Percentiles rank a stretch among this genome's conserved stretches.
Conservation (phyloP, 2,888 invertebrate genomes). For the Kryphioiulus occultus region DNA sequence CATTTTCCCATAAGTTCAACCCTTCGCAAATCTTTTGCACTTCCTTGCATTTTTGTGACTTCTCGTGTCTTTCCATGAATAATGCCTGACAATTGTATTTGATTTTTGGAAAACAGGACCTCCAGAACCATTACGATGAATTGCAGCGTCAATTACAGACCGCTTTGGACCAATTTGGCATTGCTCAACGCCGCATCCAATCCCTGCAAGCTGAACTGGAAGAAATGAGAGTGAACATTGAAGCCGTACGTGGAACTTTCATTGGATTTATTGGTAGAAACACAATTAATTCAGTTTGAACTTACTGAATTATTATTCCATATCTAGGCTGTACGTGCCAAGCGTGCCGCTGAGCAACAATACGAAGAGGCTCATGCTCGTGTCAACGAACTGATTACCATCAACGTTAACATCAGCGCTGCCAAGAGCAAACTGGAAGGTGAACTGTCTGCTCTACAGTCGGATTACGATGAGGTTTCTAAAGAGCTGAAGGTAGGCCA, state of each 20-base stretch:
- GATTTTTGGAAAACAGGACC: conserved; percentile 66
- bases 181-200: conserved; percentile 88
- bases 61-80: neutral
- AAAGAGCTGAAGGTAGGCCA: conserved; percentile 84
- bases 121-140: conserved; percentile 96
- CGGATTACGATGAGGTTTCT: conserved; percentile 97
- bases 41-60: neutral
- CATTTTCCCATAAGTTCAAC: neutral
- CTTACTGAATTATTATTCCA: conserved; percentile 46
- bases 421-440: conserved; percentile 95
- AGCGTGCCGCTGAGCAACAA: conserved; percentile 87
- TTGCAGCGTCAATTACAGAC: conserved; percentile 94
- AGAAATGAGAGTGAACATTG: conserved; percentile 91
- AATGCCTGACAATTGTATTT: neutral
- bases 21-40: neutral
- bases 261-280: neutral
- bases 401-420: conserved; percentile 94
- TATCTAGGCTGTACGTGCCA: conserved; percentile 83
- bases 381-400: conserved; percentile 91
- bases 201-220: conserved; percentile 92
- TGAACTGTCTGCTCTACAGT: conserved; percentile 86
- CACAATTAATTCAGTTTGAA: neutral
- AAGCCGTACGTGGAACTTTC: conserved; percentile 69
- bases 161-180: conserved; percentile 90
- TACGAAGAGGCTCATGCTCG: conserved; percentile 90